Conservation (phyloP, 2,888 invertebrate genomes). For the Tenthredo scrophulariae region DNA sequence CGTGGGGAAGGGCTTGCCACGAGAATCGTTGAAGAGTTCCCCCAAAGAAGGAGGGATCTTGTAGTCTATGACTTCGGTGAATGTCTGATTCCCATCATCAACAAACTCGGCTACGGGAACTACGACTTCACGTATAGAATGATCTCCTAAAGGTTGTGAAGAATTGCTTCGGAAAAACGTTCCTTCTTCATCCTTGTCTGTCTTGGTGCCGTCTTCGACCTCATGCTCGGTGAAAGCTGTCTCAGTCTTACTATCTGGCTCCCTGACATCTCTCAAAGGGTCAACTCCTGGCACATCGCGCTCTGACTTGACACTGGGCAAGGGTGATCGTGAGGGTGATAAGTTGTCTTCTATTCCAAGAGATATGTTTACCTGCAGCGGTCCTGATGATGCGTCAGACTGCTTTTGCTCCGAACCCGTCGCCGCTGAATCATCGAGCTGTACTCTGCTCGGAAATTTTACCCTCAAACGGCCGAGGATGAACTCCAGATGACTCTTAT, state of each 20-base stretch:
- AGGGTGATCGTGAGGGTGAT: background rate
- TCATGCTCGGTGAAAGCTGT: conserved; percentile 54
- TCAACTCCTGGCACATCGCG: conserved; percentile 2
- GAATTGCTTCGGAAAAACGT: conserved; percentile 60
- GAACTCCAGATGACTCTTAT: conserved; percentile 69
- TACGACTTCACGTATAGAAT: conserved; percentile 52
- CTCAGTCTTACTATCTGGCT: background rate
- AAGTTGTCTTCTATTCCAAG: conserved; percentile 54
- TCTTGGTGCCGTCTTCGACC: conserved; percentile 57
- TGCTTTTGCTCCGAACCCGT: background rate
- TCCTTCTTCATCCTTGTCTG: conserved; percentile 34
- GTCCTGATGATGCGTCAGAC: conserved; percentile 63
- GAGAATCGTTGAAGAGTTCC: background rate
- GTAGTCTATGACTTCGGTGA: conserved; percentile 68
- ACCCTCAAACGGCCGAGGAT: conserved; percentile 71
- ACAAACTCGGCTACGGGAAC: conserved; percentile 68
- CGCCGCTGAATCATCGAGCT: background rate
- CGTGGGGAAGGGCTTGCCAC: background rate
- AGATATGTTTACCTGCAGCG: conserved; percentile 74
- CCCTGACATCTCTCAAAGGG: background rate
- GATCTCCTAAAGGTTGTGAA: background rate
- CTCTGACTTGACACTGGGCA: conserved; percentile 45
- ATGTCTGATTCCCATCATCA: conserved; percentile 66
- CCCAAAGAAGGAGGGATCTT: conserved; percentile 63
- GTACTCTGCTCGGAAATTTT: conserved; percentile 58